Percentiles rank a stretch among this genome's conserved stretches.
These are phyloP conservation scores for Morus bassanus DNA, from an alignment of 2,797 vertebrate species.

Conservation along the genomic window DNA sequence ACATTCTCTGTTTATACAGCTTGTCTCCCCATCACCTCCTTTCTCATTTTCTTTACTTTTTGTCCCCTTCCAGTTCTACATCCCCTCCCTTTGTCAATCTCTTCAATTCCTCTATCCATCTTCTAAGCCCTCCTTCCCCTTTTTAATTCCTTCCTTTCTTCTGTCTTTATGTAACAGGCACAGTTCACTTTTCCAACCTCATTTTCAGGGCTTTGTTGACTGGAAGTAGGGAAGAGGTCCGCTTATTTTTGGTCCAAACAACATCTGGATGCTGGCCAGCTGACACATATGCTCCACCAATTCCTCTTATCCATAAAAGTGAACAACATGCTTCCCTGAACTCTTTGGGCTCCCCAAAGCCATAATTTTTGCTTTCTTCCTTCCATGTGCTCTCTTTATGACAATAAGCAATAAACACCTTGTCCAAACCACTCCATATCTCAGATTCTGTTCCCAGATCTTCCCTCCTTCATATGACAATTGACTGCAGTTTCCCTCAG, in stretches of 20 bases:
- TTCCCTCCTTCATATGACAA: neutral
- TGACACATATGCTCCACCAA: fast-evolving
- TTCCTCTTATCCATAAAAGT: neutral
- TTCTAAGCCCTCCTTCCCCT: neutral
- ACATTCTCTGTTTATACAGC: neutral
- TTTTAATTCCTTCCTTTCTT: neutral
- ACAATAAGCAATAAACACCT: neutral
- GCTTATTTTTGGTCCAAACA: neutral
- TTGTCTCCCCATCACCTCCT: neutral
- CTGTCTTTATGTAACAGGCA: neutral
- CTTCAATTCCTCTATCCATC: neutral
- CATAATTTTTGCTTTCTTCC: neutral
- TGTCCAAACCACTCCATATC: neutral
- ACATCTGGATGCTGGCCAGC: neutral
- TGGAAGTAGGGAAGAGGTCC: neutral
- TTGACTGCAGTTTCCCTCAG: neutral
- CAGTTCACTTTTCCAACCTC: neutral
- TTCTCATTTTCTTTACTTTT: neutral
- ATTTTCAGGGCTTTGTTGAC: neutral
- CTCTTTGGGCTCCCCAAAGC: neutral
- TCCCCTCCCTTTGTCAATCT: neutral
- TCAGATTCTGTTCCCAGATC: neutral
- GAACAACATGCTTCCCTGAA: neutral
- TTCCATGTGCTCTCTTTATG: neutral
- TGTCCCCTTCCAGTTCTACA: neutral